phyloP scores from a whole-genome alignment of 2,888 invertebrate species.

The Papilio protenor region DNA sequence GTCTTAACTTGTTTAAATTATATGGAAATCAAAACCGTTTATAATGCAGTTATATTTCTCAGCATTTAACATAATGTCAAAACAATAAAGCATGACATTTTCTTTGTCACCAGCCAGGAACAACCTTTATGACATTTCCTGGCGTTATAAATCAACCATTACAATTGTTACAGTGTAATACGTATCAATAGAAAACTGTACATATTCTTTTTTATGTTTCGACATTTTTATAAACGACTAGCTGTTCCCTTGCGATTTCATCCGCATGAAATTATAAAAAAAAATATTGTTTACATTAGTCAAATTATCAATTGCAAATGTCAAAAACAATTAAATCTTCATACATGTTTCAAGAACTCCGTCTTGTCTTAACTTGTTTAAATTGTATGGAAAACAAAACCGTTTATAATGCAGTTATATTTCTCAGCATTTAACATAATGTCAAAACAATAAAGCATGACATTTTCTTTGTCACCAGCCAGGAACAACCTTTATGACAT shows the following conservation, averaged over 20 bases:
- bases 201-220: no score
- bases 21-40: not conserved
- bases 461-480: conserved; percentile 1
- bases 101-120: conserved; percentile 1
- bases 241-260: no score
- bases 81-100: not conserved
- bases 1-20: not conserved
- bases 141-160: conserved; percentile 1
- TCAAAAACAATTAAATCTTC: not conserved
- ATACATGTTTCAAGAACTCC: not conserved
- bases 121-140: conserved; percentile 17
- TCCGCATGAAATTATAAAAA: no score
- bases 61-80: conserved; percentile 20
- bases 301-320: no score
- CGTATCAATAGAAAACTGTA: no score
- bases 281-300: no score
- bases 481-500: conserved; percentile 10
- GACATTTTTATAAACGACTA: no score
- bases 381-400: not conserved
- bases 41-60: not conserved
- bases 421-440: conserved; percentile 4
- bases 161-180: not conserved
- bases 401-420: not conserved
- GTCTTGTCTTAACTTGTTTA: not conserved
- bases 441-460: conserved; percentile 16